Conservation (phyloP, 1,140 invertebrate genomes). For the Ridgeia piscesae region DNA sequence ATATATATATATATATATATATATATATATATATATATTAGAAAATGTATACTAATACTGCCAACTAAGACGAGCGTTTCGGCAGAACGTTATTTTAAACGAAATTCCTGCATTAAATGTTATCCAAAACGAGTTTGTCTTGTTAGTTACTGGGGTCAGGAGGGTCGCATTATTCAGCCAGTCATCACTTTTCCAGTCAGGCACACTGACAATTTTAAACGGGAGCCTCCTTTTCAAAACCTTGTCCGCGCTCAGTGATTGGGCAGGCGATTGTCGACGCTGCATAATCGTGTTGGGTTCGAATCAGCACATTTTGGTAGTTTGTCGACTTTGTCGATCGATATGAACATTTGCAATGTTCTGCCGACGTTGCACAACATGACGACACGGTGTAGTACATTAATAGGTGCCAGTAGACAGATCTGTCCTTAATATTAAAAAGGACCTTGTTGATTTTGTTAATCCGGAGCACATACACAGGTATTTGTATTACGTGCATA, state of each 20-base stretch:
- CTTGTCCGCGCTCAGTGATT: too few relatives aligned
- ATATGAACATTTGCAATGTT: not conserved
- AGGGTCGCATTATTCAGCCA: too few relatives aligned
- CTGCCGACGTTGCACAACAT: not conserved
- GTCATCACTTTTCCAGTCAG: not conserved
- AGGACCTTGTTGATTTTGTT: not conserved
- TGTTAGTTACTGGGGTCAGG: too few relatives aligned
- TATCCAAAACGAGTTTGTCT: too few relatives aligned
- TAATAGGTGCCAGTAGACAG: not conserved
- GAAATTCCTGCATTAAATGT: not conserved
- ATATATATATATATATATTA: too few relatives aligned
- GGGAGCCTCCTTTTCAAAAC: not conserved
- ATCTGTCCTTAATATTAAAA: not conserved
- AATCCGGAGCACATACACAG: not conserved
- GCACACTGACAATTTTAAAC: not conserved
- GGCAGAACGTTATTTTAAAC: not conserved
- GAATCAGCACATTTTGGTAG: not conserved
- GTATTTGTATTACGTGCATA: too few relatives aligned
- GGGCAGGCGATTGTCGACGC: not conserved
- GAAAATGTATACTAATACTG: not conserved
- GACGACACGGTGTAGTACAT: not conserved
- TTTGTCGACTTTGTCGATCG: not conserved
- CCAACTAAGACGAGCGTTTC: not conserved
- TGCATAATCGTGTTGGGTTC: not conserved
- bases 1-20: too few relatives aligned